phyloP scores from a whole-genome alignment of 2,797 vertebrate genomes.

The Pachyuromys duprasi region DNA sequence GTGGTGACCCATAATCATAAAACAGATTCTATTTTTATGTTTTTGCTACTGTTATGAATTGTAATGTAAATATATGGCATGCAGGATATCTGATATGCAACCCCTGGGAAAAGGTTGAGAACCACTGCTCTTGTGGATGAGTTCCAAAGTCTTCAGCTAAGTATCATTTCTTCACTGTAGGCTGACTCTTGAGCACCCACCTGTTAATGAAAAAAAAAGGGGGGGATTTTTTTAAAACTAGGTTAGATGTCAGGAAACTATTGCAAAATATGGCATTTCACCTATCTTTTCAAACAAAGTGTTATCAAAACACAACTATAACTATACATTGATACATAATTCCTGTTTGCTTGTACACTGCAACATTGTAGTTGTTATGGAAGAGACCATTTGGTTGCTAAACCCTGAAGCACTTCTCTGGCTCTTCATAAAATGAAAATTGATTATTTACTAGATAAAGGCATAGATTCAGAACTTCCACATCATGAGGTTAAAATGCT shows the following conservation, averaged over 20 bases:
- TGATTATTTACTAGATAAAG: not conserved
- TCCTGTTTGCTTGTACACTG: not conserved
- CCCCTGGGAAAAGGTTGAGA: not conserved
- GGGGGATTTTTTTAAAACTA: not conserved
- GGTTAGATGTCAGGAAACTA: not conserved
- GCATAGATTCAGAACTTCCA: not conserved
- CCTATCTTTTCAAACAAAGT: conserved; percentile 31
- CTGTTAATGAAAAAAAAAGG: not conserved
- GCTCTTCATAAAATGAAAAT: not conserved
- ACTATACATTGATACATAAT: not conserved
- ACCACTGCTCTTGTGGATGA: not conserved
- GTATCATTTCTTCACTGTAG: not conserved
- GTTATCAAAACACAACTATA: not conserved
- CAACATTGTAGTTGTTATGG: not conserved
- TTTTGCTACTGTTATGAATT: not conserved
- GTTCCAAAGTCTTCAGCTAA: not conserved
- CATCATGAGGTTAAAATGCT: not conserved
- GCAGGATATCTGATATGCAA: not conserved
- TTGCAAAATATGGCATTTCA: not conserved
- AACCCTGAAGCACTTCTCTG: not conserved
- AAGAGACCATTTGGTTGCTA: not conserved
- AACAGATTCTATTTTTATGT: not conserved
- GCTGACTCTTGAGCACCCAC: not conserved
- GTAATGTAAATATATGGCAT: not conserved
- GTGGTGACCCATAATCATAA: not conserved